Conservation (phyloP, 2,113 vertebrate species). For the Leuciscus idus region DNA sequence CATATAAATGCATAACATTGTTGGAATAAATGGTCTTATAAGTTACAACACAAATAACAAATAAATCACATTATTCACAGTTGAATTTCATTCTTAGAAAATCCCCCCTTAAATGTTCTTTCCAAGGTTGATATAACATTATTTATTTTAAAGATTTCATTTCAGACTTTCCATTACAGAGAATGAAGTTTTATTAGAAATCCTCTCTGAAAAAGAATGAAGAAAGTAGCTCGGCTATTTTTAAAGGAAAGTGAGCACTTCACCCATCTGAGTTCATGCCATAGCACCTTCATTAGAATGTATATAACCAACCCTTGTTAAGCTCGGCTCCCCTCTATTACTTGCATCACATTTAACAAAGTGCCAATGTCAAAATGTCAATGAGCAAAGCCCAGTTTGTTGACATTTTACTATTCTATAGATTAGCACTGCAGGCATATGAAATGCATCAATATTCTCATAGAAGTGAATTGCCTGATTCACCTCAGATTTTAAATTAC, state of each 20-base stretch:
- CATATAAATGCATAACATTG: neutral
- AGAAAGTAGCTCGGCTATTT: neutral
- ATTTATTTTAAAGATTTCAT: neutral
- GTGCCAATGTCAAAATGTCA: slow-evolving; percentile 6
- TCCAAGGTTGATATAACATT: neutral
- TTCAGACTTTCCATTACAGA: neutral
- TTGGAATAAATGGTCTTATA: neutral
- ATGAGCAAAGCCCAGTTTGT: slow-evolving; percentile 21
- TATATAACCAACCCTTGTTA: neutral
- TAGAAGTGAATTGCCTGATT: slow-evolving; percentile 17
- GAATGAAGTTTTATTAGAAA: neutral
- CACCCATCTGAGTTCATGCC: neutral
- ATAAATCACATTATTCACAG: too few relatives aligned
- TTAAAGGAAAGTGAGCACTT: neutral
- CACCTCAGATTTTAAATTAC: neutral
- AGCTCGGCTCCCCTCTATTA: neutral
- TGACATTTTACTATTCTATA: slow-evolving; percentile 27
- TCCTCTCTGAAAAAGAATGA: neutral
- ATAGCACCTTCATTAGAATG: neutral
- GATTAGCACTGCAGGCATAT: slow-evolving; percentile 8
- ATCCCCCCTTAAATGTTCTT: neutral
- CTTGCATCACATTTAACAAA: slow-evolving; percentile 6
- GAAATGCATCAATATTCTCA: neutral
- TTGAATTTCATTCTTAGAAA: too few relatives aligned
- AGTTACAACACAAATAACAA: neutral